Evolutionary conservation across 2,797 vertebrate genomes (phyloP).

Genomic region (Hypotaenidia okinawae): DNA sequence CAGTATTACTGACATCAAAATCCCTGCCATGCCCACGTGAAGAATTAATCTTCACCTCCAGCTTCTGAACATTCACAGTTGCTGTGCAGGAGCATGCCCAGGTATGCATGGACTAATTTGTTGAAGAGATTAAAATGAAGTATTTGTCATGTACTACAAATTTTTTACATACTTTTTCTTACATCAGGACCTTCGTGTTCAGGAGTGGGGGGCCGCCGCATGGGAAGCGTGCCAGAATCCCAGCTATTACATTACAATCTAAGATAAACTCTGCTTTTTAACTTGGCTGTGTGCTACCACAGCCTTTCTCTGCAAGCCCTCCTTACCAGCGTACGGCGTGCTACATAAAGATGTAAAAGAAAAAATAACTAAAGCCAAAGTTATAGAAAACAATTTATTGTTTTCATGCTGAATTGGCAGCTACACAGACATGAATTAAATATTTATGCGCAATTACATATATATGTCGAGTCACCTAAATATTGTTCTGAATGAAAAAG

Average conservation of each 20-base stretch:
- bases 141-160: neutral
- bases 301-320: neutral
- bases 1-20: neutral
- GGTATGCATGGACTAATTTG: neutral
- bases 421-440: neutral
- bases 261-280: neutral
- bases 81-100: neutral
- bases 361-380: neutral
- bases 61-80: neutral
- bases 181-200: neutral
- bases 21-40: neutral
- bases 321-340: neutral
- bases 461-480: neutral
- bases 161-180: neutral
- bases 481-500: neutral
- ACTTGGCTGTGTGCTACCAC: neutral
- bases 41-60: neutral
- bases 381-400: neutral
- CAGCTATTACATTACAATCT: neutral
- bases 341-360: neutral
- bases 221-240: neutral
- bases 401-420: neutral
- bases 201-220: accelerated
- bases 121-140: constrained; percentile 25
- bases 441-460: neutral